A percentile compares a stretch with the other conserved stretches of the same genome.
Conservation (phyloP, 2,888 invertebrate species). For the Chrysotoxum bicinctum region DNA sequence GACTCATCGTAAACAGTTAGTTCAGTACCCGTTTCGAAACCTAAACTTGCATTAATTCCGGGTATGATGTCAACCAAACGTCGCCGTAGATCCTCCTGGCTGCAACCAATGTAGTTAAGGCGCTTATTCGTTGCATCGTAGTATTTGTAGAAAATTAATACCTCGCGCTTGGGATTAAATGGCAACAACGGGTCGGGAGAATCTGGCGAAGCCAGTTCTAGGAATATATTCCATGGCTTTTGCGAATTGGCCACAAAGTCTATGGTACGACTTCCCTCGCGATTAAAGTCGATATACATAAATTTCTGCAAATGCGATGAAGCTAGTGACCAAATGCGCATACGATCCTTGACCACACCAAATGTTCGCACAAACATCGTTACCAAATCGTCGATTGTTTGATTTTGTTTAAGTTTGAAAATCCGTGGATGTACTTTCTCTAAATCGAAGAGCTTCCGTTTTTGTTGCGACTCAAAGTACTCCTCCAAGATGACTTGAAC, state of each 20-base stretch:
- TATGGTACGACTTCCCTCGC: constrained; percentile 85
- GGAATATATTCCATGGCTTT: constrained; percentile 92
- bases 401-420: constrained; percentile 95
- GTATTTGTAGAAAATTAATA: constrained; percentile 83
- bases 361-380: constrained; percentile 93
- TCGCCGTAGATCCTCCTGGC: constrained; percentile 90
- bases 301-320: constrained; percentile 86
- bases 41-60: constrained; percentile 92
- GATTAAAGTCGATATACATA: constrained; percentile 91
- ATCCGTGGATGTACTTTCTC: constrained; percentile 92
- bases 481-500: constrained; percentile 90
- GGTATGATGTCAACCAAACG: constrained; percentile 93
- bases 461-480: constrained; percentile 96
- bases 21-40: constrained; percentile 92
- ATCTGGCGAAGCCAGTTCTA: constrained; percentile 93
- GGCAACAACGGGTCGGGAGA: constrained; percentile 87
- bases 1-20: constrained; percentile 93
- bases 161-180: constrained; percentile 95
- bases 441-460: constrained; percentile 96
- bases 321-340: constrained; percentile 95
- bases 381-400: constrained; percentile 92
- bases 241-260: constrained; percentile 87
- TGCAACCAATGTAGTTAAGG: constrained; percentile 98
- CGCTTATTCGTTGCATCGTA: constrained; percentile 96
- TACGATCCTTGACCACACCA: constrained; percentile 92